phyloP scores from a whole-genome alignment of 2,888 invertebrate genomes.

The Drosophila affinis region DNA sequence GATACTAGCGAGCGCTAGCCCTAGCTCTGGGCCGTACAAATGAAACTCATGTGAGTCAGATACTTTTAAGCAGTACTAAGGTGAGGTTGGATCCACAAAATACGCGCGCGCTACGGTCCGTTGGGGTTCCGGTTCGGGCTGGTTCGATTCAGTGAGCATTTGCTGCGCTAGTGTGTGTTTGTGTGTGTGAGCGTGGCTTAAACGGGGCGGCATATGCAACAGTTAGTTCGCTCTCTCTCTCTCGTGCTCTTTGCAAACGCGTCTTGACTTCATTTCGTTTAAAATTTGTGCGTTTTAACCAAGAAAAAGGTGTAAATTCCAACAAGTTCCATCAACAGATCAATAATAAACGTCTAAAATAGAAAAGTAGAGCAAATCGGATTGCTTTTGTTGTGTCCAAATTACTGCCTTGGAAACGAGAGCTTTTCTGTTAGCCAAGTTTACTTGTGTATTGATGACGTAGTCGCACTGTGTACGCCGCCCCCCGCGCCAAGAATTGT shows the following conservation, averaged over 20 bases:
- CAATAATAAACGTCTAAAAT: conserved; percentile 35
- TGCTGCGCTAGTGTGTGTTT: conserved; percentile 20
- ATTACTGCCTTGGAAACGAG: conserved; percentile 58
- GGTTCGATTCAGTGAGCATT: conserved; percentile 30
- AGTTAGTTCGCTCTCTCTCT: conserved; percentile 50
- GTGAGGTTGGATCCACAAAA: conserved; percentile 61
- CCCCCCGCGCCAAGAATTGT: conserved; percentile 52
- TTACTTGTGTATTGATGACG: conserved; percentile 66
- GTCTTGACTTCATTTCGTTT: conserved; percentile 29
- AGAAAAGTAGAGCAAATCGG: conserved; percentile 43
- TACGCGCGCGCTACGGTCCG: conserved; percentile 23
- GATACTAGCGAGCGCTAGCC: conserved; percentile 53
- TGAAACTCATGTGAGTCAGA: conserved; percentile 63
- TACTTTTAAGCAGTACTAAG: conserved; percentile 69
- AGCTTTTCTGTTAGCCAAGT: conserved; percentile 51
- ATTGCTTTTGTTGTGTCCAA: conserved; percentile 55
- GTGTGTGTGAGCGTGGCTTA: conserved; percentile 57
- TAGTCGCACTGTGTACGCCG: conserved; percentile 52
- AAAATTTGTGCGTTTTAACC: conserved; percentile 6
- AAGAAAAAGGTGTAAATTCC: conserved; percentile 15
- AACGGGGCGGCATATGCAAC: conserved; percentile 71
- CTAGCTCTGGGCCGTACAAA: conserved; percentile 49
- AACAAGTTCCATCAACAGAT: conserved; percentile 7
- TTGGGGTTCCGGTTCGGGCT: conserved; percentile 28
- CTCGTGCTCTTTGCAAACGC: conserved; percentile 19